Conservation (phyloP, 1,140 invertebrate genomes). For the Drosophila parvula region DNA sequence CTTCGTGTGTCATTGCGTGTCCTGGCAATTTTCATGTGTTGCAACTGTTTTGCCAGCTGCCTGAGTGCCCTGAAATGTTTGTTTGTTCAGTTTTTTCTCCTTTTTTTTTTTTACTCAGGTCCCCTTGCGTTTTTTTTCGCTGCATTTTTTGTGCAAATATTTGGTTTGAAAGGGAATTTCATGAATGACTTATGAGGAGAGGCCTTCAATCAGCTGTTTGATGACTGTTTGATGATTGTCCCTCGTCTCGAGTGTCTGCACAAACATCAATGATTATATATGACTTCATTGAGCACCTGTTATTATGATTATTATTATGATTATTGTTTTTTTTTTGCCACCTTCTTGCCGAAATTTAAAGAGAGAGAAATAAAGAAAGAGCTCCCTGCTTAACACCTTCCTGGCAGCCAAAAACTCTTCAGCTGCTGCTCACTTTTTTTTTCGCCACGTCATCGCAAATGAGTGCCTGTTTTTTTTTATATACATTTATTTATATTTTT, state of each 20-base stretch:
- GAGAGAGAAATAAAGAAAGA: constrained; percentile 40
- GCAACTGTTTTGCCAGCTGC: constrained; percentile 71
- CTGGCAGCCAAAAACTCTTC: constrained; percentile 55
- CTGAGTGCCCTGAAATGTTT: constrained; percentile 41
- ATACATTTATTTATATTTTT: constrained; percentile 37
- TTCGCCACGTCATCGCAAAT: constrained; percentile 77
- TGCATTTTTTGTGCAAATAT: constrained; percentile 71
- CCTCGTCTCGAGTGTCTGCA: constrained; percentile 34
- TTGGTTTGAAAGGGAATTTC: constrained; percentile 49
- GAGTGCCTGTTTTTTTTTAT: constrained; percentile 49
- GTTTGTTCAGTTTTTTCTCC: constrained; percentile 26
- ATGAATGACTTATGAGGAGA: constrained; percentile 60
- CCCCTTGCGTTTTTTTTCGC: constrained; percentile 17
- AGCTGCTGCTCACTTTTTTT: constrained; percentile 47
- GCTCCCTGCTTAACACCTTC: constrained; percentile 72
- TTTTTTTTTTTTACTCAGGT: neutral
- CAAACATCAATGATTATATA: constrained; percentile 39
- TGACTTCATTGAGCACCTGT: constrained; percentile 53
- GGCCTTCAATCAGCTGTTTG: constrained; percentile 70
- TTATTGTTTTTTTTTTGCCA: constrained; percentile 48
- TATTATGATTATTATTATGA: constrained; percentile 45
- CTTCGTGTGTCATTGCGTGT: constrained; percentile 72
- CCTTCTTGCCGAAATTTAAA: constrained; percentile 50
- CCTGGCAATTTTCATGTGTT: constrained; percentile 70
- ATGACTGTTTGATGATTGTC: constrained; percentile 45